Evolutionary conservation across 2,888 invertebrate species (phyloP).

Genomic region (Epinotia bilunana): DNA sequence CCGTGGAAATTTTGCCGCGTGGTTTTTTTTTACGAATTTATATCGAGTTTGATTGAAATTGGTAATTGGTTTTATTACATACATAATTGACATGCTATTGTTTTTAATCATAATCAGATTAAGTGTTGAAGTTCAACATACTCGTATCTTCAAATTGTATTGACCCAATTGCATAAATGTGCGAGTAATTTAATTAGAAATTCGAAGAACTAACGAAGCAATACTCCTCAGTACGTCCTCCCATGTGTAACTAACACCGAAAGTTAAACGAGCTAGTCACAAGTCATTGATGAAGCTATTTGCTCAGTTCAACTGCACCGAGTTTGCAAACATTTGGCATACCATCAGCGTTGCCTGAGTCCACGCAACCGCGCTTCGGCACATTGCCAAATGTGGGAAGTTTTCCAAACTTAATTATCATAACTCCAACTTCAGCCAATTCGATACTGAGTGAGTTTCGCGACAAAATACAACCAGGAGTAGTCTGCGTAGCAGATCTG

Average conservation of each 20-base stretch:
- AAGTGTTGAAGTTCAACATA: not conserved
- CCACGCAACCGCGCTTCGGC: conserved; percentile 34
- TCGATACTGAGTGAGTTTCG: conserved; percentile 30
- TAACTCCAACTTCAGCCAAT: conserved; percentile 38
- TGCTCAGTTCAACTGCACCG: conserved; percentile 30
- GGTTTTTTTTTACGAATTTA: too few relatives aligned
- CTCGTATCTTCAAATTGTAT: not conserved
- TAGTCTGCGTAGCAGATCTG: not conserved
- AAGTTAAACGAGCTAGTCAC: conserved; percentile 27
- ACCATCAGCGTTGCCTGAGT: conserved; percentile 26
- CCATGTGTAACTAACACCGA: conserved; percentile 15
- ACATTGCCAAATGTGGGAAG: conserved; percentile 41
- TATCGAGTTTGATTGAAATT: too few relatives aligned
- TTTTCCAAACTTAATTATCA: conserved; percentile 44
- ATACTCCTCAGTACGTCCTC: not conserved
- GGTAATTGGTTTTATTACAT: too few relatives aligned
- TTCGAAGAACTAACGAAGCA: not conserved
- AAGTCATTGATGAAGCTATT: conserved; percentile 34
- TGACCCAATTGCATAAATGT: not conserved
- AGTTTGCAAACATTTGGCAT: conserved; percentile 41
- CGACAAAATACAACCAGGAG: not conserved
- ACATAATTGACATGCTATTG: not conserved
- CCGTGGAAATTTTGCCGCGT: too few relatives aligned
- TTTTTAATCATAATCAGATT: not conserved
- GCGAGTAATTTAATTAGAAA: not conserved